Evolutionary conservation across 2,888 invertebrate genomes (phyloP).

Genomic region (Mythimna ferrago): DNA sequence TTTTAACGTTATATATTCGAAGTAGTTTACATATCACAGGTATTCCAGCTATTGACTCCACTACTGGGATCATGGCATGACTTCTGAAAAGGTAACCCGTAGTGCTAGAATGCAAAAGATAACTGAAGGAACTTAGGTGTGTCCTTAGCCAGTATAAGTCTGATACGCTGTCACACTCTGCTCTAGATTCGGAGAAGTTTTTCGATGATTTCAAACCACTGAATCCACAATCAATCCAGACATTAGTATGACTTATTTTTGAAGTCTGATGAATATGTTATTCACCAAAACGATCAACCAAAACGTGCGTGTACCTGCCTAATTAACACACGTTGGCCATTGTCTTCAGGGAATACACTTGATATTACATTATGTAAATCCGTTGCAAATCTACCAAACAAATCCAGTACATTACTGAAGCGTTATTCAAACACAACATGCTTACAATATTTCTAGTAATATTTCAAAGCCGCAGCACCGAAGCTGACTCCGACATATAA

Average conservation of each 20-base stretch:
- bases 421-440: slow-evolving; percentile 33
- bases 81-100: too few species aligned
- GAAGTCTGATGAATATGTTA: background rate
- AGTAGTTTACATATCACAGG: background rate
- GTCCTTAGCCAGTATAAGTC: too few species aligned
- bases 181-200: too few species aligned
- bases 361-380: slow-evolving; percentile 8
- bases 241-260: background rate
- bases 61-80: background rate
- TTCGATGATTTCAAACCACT: background rate
- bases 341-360: background rate
- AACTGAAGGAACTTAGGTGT: too few species aligned
- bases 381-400: slow-evolving; percentile 5
- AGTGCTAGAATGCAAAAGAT: too few species aligned
- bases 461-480: slow-evolving; percentile 36
- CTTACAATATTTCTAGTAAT: slow-evolving; percentile 38
- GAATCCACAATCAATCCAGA: background rate
- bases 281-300: background rate
- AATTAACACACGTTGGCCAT: background rate
- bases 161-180: too few species aligned
- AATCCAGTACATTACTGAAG: slow-evolving; percentile 14
- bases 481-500: slow-evolving; percentile 46
- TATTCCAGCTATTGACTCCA: background rate
- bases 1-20: background rate
- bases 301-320: background rate